These are phyloP conservation scores for Dolomedes plantarius DNA, from an alignment of 2,888 invertebrate species.

Conservation along the genomic window DNA sequence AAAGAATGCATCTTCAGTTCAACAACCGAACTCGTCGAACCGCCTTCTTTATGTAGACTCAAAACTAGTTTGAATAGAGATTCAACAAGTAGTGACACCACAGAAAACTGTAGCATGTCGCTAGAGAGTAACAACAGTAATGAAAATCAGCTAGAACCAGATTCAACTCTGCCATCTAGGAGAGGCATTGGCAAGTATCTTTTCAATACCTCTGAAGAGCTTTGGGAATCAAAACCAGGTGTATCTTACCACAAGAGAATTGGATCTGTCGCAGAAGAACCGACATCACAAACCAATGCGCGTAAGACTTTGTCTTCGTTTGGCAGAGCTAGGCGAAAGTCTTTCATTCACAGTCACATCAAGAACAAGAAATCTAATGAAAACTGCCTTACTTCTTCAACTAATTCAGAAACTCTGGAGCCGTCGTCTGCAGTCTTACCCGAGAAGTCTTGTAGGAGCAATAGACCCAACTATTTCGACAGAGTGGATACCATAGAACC, in stretches of 20 bases:
- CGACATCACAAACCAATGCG: background rate
- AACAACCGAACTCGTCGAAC: background rate
- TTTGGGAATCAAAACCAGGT: slow-evolving; percentile 34
- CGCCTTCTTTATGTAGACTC: slow-evolving; percentile 44
- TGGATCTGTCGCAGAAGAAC: slow-evolving; percentile 39
- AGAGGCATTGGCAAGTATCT: slow-evolving; percentile 48
- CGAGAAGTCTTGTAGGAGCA: background rate
- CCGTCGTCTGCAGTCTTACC: slow-evolving; percentile 28
- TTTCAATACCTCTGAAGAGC: slow-evolving; percentile 56
- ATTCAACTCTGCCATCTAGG: slow-evolving; percentile 27
- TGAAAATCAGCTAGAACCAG: slow-evolving; percentile 42
- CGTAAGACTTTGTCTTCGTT: slow-evolving; percentile 56
- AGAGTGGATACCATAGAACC: slow-evolving; percentile 49
- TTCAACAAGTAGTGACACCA: slow-evolving; percentile 67
- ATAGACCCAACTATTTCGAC: slow-evolving; percentile 56
- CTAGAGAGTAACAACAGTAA: slow-evolving; percentile 48
- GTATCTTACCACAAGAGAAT: slow-evolving; percentile 30
- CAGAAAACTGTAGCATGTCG: slow-evolving; percentile 65
- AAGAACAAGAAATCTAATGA: slow-evolving; percentile 66
- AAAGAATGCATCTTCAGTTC: slow-evolving; percentile 10
- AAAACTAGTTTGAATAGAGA: slow-evolving; percentile 55
- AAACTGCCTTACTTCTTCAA: slow-evolving; percentile 61
- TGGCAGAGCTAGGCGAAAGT: slow-evolving; percentile 55
- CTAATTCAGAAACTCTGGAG: slow-evolving; percentile 41
- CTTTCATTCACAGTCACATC: slow-evolving; percentile 65